Base-by-base conservation (phyloP, 2,113 vertebrate genomes). In the Dendrocopos noguchii region DNA sequence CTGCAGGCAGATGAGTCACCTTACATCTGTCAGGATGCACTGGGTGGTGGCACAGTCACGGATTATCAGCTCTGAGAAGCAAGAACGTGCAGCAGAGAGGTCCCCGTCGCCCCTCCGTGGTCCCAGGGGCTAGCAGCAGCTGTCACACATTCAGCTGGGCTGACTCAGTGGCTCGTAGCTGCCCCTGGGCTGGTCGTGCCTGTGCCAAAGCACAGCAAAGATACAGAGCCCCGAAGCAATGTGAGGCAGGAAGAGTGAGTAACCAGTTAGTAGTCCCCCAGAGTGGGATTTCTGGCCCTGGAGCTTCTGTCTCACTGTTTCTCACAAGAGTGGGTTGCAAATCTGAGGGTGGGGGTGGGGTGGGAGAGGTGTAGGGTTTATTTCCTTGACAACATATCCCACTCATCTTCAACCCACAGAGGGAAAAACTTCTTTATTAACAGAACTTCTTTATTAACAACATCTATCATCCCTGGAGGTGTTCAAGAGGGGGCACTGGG, bases 1-100 rank as follows among this genome's bases (percentile, higher is more conserved):
- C 84, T 88, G 94, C 80, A 66, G 67, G 39, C 88, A 93, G 73
- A 76, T 67, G 94, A 67, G 85, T 93, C 73, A 72, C 44, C 36
- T 55, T 20, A 15, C 89, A 90, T 64, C 85, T 84, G 86, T 36
- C 42, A 28, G 84, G 73, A 60, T n/a, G 81, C 65, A 4, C 74
- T 39, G 12, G 24, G 71, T 19, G 55, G n/a, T 63, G 79, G 47
- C 78, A 39, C 22, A 12, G 67, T 84, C 87, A 53, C 2, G 11
- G 80, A 8, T 74, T 36, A 27, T 25, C 42, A 21, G 80, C 2
- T 27, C 39, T 1, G 2, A 24, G 46, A 46, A 81, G 65, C 33
- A 27, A 12, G n/a, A 46, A n/a, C 1, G 3, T 1, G 25, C 31
- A 73, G 61, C 33, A 44, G 34, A 1, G 11, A 56, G 57, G 78